These are phyloP conservation scores for Cacoxenus indagator DNA, from an alignment of 2,888 invertebrate genomes.

Conservation along the genomic window DNA sequence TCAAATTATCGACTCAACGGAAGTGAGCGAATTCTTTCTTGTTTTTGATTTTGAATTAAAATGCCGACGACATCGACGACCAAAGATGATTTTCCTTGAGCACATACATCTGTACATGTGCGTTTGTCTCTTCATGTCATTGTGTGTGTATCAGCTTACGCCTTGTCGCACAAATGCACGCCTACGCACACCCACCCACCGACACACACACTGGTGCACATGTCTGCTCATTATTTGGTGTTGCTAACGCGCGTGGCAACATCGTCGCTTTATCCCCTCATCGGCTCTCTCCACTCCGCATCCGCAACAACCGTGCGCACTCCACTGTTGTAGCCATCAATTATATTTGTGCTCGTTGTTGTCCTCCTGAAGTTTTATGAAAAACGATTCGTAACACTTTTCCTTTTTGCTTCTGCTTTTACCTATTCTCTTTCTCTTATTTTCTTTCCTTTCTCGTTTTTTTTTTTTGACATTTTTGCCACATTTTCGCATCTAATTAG, in stretches of 20 bases:
- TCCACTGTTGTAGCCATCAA: constrained; percentile 5
- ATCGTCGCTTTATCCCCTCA: no score
- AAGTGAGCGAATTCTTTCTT: not conserved
- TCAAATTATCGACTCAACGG: no score
- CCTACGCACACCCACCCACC: constrained; percentile 28
- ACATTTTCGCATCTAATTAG: constrained; percentile 6
- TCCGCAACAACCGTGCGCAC: not conserved
- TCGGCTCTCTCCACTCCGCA: not conserved
- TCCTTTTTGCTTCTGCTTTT: not conserved
- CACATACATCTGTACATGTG: not conserved
- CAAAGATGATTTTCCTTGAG: not conserved
- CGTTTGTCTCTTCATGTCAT: constrained; percentile 16
- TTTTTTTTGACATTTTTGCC: constrained; percentile 7
- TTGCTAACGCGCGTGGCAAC: constrained; percentile 10
- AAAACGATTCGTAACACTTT: constrained; percentile 19
- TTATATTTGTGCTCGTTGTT: constrained; percentile 10
- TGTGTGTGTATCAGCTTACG: constrained; percentile 40
- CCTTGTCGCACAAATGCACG: constrained; percentile 53
- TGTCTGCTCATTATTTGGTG: constrained; percentile 7
- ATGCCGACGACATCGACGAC: not conserved
- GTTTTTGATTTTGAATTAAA: constrained; percentile 19
- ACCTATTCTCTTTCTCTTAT: not conserved
- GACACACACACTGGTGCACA: constrained; percentile 27
- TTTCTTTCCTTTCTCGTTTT: not conserved
- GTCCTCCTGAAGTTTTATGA: constrained; percentile 14